Base-by-base conservation (phyloP, 2,113 vertebrate species). In the Cyphomyrus discorhynchus region DNA sequence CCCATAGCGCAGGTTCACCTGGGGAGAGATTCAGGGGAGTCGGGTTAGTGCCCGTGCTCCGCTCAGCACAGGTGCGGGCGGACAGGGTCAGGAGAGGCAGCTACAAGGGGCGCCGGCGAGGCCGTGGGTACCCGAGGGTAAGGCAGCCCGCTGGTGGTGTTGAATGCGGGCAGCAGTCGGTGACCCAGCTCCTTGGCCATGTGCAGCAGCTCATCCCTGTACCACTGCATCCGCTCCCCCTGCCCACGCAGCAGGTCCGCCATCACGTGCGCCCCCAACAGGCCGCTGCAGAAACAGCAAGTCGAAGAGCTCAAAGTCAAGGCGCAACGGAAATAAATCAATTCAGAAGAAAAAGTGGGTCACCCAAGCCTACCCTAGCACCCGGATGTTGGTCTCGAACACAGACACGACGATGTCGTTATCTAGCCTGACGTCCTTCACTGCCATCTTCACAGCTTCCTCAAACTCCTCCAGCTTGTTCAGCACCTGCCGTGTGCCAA, bases 71-170 rank as follows among this genome's bases (percentile, higher is more conserved):
- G 15, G 31, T 77, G 70, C 1, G 24, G 15, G 31, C 11, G 10
- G 35, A 19, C 31, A 56, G 35, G 47, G 21, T 58, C 50, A 56
- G 47, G 35, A 82, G 2, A 24, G 80, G 46, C 47, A 24, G 66
- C 49, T 35, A 10, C 70, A 21, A 17, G 9, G 8, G 8, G 58
- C 0, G 56, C 24, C 0, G 27, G 21, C 5, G 8, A 39, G 52
- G 86, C 31, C 39, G 5, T 56, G 5, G 46, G 96, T 97, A 99
- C 98, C 95, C 98, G 96, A 90, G 98, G 98, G 90, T 98, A 99
- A 92, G 98, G 98, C 93, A 99, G 96, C 93, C 98, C 98, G 91
- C 98, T 99, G 94, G 97, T 99, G 93, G 98, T 99, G 94, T 99
- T 99, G 93, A 99, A 99, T 88, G 98, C 98, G 39, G 98, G 98